These are phyloP conservation scores for Caenorhabditis sulstoni DNA, from an alignment of 2,888 invertebrate genomes.

Conservation along the genomic window DNA sequence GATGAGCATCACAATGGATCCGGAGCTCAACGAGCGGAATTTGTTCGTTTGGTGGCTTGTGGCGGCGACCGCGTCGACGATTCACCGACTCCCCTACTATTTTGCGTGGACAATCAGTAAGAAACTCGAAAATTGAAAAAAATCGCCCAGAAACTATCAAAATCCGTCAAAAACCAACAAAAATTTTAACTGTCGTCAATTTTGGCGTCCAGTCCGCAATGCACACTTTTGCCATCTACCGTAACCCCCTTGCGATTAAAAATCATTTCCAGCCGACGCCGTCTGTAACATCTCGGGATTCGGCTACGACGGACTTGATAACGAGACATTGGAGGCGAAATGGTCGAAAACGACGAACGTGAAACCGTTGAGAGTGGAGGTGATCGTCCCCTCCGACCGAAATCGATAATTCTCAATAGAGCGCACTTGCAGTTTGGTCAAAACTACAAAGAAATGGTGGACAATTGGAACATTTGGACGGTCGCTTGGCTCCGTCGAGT, in stretches of 20 bases:
- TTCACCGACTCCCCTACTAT: constrained; percentile 80
- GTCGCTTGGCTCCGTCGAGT: constrained; percentile 92
- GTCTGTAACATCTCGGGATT: constrained; percentile 95
- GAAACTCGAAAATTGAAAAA: constrained; percentile 2
- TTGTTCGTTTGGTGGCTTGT: constrained; percentile 67
- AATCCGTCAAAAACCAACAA: neutral
- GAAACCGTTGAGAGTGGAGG: constrained; percentile 91
- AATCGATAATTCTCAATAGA: too few relatives aligned
- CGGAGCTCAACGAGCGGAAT: constrained; percentile 34
- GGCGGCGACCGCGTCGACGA: constrained; percentile 64
- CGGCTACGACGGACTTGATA: constrained; percentile 89
- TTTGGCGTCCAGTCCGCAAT: too few relatives aligned
- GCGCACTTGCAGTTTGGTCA: constrained; percentile 88
- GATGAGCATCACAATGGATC: constrained; percentile 47
- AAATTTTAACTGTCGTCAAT: neutral
- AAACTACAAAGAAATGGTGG: constrained; percentile 90
- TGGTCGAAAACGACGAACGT: constrained; percentile 97
- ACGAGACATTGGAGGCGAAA: constrained; percentile 85
- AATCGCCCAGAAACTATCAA: neutral
- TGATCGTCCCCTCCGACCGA: too few relatives aligned
- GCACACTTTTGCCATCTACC: too few relatives aligned
- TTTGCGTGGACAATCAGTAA: constrained; percentile 80
- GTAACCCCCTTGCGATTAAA: too few relatives aligned
- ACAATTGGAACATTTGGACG: constrained; percentile 96
- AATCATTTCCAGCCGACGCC: constrained; percentile 86